These are phyloP conservation scores for Thalassarche chlororhynchos DNA, from an alignment of 2,113 vertebrate genomes.

Conservation along the genomic window DNA sequence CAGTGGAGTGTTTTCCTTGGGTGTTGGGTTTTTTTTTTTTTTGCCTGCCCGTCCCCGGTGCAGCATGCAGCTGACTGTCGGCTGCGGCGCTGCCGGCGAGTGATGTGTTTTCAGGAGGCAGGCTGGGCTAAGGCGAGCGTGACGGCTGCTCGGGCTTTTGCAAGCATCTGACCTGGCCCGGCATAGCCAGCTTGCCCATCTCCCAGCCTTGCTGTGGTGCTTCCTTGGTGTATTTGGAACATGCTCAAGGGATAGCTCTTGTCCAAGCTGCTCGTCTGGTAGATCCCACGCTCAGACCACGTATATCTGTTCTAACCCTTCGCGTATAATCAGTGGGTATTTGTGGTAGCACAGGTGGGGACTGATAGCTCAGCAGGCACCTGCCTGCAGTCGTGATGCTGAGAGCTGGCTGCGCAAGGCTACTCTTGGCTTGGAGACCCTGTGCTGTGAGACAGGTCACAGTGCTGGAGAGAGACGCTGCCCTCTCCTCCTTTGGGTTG, in stretches of 20 bases:
- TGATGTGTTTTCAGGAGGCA: not conserved
- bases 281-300: fast-evolving
- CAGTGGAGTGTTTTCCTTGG: not conserved
- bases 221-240: not conserved
- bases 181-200: not conserved
- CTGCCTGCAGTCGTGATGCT: not conserved
- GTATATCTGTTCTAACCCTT: not conserved
- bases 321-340: not conserved
- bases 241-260: not conserved
- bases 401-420: not conserved
- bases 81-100: not conserved
- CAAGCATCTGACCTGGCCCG: not conserved
- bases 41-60: not conserved
- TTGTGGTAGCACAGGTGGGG: not conserved
- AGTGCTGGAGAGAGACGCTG: not conserved
- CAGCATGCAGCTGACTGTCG: not conserved
- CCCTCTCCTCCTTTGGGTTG: not conserved
- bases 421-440: not conserved
- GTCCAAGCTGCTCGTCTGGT: not conserved
- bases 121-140: not conserved
- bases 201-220: not conserved
- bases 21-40: not conserved
- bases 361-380: not conserved
- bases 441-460: not conserved
- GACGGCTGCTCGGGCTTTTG: not conserved